Base-by-base conservation (phyloP, 1,140 invertebrate genomes). In the Dreissena polymorpha region DNA sequence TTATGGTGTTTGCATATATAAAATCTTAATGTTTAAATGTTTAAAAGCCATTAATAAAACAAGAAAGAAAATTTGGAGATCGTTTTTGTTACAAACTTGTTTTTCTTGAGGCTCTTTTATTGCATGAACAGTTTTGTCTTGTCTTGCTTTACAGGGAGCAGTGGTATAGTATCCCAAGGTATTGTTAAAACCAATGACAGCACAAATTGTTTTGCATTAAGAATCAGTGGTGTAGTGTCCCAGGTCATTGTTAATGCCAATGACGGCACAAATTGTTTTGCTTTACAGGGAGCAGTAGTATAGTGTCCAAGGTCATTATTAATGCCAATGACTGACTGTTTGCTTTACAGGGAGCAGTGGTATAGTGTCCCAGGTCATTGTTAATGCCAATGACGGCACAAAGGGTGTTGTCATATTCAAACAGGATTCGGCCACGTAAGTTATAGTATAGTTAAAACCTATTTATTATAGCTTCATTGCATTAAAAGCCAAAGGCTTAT, bases 381-480 rank as follows among this genome's bases (percentile, higher is more conserved):
- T 92, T 18, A 85, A 67, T 81, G 91, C 91, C n/a, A 92, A 92
- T 86, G 91, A 92, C 88, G 91, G 91, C 67, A 89, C 91, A n/a
- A 89, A 89, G 78, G 91, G 91, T 0, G 79, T 89, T 10, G 77
- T 91, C n/a, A 76, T 83, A 23, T 92, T 92, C 85, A 79, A 87
- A n/a, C 63, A 83, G 25, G 86, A 90, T 23, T 90, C 90, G 10
- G 74, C 88, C 86, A 85, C 85, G 85, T 84, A 76, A 71, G 75
- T 76, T 29, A 5, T 5, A 39, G n/a, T n/a, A n/a, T n/a, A n/a
- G n/a, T n/a, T n/a, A n/a, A n/a, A n/a, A n/a, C n/a, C n/a, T n/a
- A n/a, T n/a, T n/a, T n/a, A n/a, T n/a, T n/a, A n/a, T n/a, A n/a
- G n/a, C n/a, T n/a, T n/a, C n/a, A n/a, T n/a, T n/a, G n/a, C n/a